Conservation (phyloP, 1,140 invertebrate species). For the Drosophila tristis region DNA sequence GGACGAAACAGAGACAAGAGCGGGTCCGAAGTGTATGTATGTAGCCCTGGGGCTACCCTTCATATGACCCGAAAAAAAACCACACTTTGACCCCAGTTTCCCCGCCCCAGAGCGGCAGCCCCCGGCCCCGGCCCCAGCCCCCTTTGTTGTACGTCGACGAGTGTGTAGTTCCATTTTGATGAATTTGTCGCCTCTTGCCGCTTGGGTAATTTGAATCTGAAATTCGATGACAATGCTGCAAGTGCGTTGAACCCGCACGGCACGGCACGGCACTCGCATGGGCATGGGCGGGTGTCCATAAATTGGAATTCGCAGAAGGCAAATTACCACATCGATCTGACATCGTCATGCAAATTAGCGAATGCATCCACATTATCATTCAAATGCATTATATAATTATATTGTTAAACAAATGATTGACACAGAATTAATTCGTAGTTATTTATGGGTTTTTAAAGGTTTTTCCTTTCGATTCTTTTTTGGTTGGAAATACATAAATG, state of each 20-base stretch:
- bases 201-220: constrained; percentile 59
- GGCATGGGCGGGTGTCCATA: constrained; percentile 36
- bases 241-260: constrained; percentile 69
- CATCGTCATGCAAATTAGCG: constrained; percentile 25
- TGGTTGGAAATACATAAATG: too few relatives aligned
- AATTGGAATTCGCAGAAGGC: constrained; percentile 49
- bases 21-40: not conserved
- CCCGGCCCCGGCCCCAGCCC: too few relatives aligned
- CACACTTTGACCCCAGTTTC: not conserved
- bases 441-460: too few relatives aligned
- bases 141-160: too few relatives aligned
- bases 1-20: constrained; percentile 17
- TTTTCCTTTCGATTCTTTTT: too few relatives aligned
- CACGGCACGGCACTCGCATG: constrained; percentile 22
- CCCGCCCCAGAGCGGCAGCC: too few relatives aligned
- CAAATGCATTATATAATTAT: constrained; percentile 2
- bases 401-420: too few relatives aligned
- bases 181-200: constrained; percentile 32
- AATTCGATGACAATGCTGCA: constrained; percentile 51
- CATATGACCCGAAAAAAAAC: not conserved
- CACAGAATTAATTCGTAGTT: too few relatives aligned
- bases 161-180: constrained; percentile 36
- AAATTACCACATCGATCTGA: constrained; percentile 41
- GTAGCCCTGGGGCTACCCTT: not conserved
- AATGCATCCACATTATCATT: constrained; percentile 7